Base-by-base conservation (phyloP, 2,797 vertebrate genomes). In the Chelidonichthys spinosus region DNA sequence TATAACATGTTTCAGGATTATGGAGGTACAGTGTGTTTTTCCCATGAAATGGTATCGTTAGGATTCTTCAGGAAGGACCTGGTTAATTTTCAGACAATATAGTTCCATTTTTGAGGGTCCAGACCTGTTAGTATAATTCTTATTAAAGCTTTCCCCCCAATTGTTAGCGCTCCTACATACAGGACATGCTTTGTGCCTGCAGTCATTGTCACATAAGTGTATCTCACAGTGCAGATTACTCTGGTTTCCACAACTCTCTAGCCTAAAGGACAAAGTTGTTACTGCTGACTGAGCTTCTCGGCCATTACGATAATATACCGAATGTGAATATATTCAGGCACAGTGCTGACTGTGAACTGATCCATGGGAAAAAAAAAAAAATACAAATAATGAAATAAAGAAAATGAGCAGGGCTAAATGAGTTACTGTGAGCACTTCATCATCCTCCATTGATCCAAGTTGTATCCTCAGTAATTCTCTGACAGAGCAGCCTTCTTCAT, bases 391-490 rank as follows among this genome's bases (percentile, higher is more conserved):
- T 39, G 1, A 8, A 5, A 39, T 39, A 39, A 39, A 39, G 5
- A 39, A 32, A 80, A 64, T 40, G 54, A 88, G 69, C 79, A 17
- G 42, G 18, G 69, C 77, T 86, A 76, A 88, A 79, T 82, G 86
- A 90, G 79, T 89, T 89, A 82, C 74, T 69, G 77, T 72, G 77
- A 73, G 71, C 77, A 72, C 85, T 87, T 86, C 76, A 84, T 86
- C 85, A 80, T 89, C 80, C 79, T 72, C 59, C 82, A 79, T 83
- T 70, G 76, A 88, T 85, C 81, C 79, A 73, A 85, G 67, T 85
- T 80, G 72, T 63, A 59, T 72, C 72, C 68, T 66, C 75, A 54
- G 62, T 71, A 44, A 65, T 74, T 68, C 63, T 68, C 64, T 53
- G 55, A 68, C 50, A 39, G 62, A 71, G 69, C 63, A 60, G 55